Conservation (phyloP, 2,888 invertebrate genomes). For the Lamellibrachia columna region DNA sequence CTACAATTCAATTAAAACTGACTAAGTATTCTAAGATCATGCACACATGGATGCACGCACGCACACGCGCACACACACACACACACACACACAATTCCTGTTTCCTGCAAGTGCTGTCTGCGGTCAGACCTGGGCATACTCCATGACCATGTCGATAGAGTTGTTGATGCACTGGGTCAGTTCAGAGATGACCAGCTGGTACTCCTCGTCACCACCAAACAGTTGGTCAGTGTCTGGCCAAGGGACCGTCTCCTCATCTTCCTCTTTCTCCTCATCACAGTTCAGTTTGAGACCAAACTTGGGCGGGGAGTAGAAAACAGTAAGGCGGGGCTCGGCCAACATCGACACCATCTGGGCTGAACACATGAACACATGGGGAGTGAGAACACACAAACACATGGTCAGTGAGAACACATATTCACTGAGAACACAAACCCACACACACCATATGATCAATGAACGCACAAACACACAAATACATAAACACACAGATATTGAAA, state of each 20-base stretch:
- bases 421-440: not conserved
- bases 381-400: not conserved
- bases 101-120: too few species aligned
- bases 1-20: too few species aligned
- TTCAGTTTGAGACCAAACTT: constrained; percentile 56
- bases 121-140: constrained; percentile 33
- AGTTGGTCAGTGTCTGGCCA: constrained; percentile 62
- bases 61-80: too few species aligned
- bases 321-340: constrained; percentile 56
- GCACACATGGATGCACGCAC: too few species aligned
- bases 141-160: constrained; percentile 35
- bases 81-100: too few species aligned
- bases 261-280: constrained; percentile 55
- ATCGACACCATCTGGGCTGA: constrained; percentile 57
- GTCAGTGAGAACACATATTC: not conserved
- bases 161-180: constrained; percentile 52
- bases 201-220: constrained; percentile 58
- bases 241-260: constrained; percentile 49
- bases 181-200: constrained; percentile 52
- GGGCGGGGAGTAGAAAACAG: constrained; percentile 60
- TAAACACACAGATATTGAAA: not conserved
- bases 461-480: not conserved
- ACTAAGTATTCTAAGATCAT: too few species aligned
- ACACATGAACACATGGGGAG: not conserved
- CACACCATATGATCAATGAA: not conserved